Percentiles rank a stretch among this genome's conserved stretches.
These are phyloP conservation scores for Pelvicachromis taeniatus DNA, from an alignment of 2,113 vertebrate genomes.

Conservation along the genomic window DNA sequence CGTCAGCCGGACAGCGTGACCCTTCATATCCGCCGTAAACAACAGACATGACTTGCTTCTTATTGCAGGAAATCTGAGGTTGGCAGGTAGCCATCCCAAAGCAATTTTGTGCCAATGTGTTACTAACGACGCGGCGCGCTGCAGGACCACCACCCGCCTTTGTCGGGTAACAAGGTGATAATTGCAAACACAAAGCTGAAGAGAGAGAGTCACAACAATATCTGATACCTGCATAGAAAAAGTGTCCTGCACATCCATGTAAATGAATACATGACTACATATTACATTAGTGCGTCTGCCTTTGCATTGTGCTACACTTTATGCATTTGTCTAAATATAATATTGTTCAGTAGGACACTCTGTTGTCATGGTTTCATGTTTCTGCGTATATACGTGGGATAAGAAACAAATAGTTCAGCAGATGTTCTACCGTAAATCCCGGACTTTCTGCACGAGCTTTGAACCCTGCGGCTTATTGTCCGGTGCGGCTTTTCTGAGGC, in stretches of 20 bases:
- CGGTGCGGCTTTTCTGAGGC: too few species aligned
- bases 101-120: slow-evolving; percentile 17
- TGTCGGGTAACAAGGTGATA: background rate
- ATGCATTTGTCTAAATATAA: background rate
- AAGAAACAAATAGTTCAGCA: background rate
- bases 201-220: background rate
- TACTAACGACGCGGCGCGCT: slow-evolving; percentile 2
- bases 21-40: background rate
- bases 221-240: background rate
- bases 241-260: background rate
- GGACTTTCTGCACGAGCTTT: too few species aligned
- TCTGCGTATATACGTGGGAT: accelerated
- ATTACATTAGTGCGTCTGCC: background rate
- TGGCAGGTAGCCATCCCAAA: slow-evolving; percentile 25
- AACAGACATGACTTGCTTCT: background rate
- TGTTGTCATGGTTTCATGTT: background rate
- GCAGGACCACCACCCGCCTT: background rate
- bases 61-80: slow-evolving; percentile 40
- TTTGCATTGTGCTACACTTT: background rate
- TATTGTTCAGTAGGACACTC: background rate
- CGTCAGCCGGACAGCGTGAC: background rate
- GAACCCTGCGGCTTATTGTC: too few species aligned
- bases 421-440: too few species aligned
- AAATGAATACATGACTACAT: background rate
- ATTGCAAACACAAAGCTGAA: background rate